Evolutionary conservation across 1,140 invertebrate species (phyloP), one percentile per base, ranked within the genome.

Genomic region (Rhyacophila brunnea): DNA sequence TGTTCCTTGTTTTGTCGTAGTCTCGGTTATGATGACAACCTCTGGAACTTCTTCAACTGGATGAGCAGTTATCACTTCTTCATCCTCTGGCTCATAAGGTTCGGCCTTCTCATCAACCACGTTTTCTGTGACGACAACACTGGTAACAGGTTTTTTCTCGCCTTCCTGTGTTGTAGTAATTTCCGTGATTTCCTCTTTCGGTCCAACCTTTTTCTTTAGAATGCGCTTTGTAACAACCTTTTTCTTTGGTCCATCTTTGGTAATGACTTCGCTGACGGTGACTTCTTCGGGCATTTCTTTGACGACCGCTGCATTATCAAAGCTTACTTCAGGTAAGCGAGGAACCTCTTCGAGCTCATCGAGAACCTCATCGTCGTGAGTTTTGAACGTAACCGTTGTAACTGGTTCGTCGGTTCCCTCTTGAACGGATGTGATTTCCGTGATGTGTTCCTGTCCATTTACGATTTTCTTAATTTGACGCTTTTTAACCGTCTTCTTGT

Each of bases 351-450:
- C 40, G 13, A 6, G n/a, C 3, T 40, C 38, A 5, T n/a, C n/a
- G 38, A n/a, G 4, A 40, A 15, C n/a, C 3, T 40, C 38, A n/a
- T 15, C 15, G 11, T 40, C 38, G 3, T 3, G 38, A 10, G 43
- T 46, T 35, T 56, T 46, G 11, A 45, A 40, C 0, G 34, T 34
- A 1, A 57, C 28, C 3, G 68, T 64, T 13, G 67, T 70, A 23
- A 63, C 64, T 46, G 71, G 73, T 18, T 66, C 51, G 45, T 69
- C 70, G 17, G 66, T 65, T 28, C 70, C 72, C 40, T 68, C 71
- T 64, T 75, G 68, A 51, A 75, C 71, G 13, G 70, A 71, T 10
- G 74, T 71, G 0, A 77, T 77, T 40, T 76, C 69, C 15, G 72
- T 69, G 52, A 77, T 73, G 23, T 79, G 73, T 14, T 81, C 73